Percentiles rank a stretch among this genome's conserved stretches.
Evolutionary conservation across 2,888 invertebrate species (phyloP).

Genomic region (Caenorhabditis sp.): DNA sequence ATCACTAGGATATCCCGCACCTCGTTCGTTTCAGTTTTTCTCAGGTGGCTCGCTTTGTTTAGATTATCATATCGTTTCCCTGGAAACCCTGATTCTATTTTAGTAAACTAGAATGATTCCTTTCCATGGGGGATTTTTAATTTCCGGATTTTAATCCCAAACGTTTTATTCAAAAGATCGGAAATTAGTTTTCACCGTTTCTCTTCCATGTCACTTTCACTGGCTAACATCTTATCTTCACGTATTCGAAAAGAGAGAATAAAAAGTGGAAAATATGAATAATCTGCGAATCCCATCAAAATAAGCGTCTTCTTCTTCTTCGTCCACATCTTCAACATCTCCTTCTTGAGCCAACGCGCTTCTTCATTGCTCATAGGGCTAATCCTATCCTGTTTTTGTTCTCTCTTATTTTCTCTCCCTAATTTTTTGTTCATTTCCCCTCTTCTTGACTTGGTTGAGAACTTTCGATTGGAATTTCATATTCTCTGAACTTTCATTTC

Average conservation of each 20-base stretch:
- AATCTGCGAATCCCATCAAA: slow-evolving; percentile 54
- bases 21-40: too few relatives aligned
- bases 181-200: slow-evolving; percentile 8
- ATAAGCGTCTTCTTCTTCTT: slow-evolving; percentile 25
- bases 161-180: background rate
- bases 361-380: slow-evolving; percentile 50
- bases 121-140: background rate
- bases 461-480: slow-evolving; percentile 16
- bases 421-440: slow-evolving; percentile 6
- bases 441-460: background rate
- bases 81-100: too few relatives aligned
- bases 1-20: too few relatives aligned
- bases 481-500: slow-evolving; percentile 13
- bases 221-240: background rate
- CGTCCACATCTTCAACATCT: background rate
- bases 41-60: too few relatives aligned
- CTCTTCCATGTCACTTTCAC: background rate
- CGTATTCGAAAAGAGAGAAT: slow-evolving; percentile 21
- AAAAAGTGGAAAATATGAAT: slow-evolving; percentile 33
- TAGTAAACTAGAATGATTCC: background rate
- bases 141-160: background rate
- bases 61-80: too few relatives aligned
- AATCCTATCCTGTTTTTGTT: slow-evolving; percentile 43
- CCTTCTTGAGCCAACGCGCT: slow-evolving; percentile 12
- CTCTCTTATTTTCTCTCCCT: background rate